Evolutionary conservation across 2,888 invertebrate genomes (phyloP).

Genomic region (Pristionchus entomophagus): DNA sequence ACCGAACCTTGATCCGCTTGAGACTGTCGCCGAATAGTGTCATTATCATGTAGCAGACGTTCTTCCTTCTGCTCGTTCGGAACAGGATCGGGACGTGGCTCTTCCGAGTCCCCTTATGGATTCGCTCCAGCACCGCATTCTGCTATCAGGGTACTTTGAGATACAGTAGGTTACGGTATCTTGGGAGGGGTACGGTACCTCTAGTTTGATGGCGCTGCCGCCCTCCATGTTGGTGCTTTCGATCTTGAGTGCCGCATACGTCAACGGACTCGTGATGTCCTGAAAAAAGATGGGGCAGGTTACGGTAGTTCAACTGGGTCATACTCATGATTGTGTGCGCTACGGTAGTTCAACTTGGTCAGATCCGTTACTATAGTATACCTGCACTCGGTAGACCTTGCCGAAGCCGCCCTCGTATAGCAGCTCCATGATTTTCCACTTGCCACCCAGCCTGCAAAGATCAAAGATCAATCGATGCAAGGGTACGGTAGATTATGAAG

Average conservation of each 20-base stretch:
- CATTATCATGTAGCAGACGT: slow-evolving; percentile 57
- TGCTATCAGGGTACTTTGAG: neutral
- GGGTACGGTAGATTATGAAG: neutral
- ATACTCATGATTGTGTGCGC: no score
- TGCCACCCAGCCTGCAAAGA: neutral
- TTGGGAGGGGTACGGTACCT: slow-evolving; percentile 47
- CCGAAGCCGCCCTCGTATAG: slow-evolving; percentile 34
- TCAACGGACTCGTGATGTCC: neutral
- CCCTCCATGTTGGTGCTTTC: slow-evolving; percentile 56
- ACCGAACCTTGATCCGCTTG: slow-evolving; percentile 47
- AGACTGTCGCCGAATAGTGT: slow-evolving; percentile 59
- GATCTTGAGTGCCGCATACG: slow-evolving; percentile 56
- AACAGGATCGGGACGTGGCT: slow-evolving; percentile 53
- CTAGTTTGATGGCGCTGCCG: slow-evolving; percentile 57
- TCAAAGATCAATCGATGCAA: neutral
- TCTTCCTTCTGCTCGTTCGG: slow-evolving; percentile 51
- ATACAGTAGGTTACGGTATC: slow-evolving; percentile 33
- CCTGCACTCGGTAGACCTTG: slow-evolving; percentile 17
- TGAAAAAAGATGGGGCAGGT: neutral
- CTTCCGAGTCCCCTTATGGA: slow-evolving; percentile 17
- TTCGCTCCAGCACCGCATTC: neutral
- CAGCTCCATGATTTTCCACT: slow-evolving; percentile 18
- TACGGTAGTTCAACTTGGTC: neutral
- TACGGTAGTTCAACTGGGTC: neutral
- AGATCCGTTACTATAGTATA: neutral